Evolutionary conservation across 2,888 invertebrate genomes (phyloP).

Genomic region (Hipparchia sbordonii): DNA sequence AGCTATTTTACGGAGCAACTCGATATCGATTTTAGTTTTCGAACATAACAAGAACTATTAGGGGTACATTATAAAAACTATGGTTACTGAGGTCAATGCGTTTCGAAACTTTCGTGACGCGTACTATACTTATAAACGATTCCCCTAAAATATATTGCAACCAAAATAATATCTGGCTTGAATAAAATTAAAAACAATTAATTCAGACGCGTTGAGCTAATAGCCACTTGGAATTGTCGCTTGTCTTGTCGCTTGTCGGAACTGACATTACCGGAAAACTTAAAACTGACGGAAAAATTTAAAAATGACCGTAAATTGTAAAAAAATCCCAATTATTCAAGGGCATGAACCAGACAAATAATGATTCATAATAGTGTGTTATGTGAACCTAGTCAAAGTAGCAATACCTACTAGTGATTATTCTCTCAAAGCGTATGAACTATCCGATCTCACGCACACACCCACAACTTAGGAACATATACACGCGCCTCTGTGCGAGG

Average conservation of each 20-base stretch:
- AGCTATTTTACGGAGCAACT: neutral
- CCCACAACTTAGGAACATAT: slow-evolving; percentile 21
- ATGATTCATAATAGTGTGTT: too few relatives aligned
- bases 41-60: neutral
- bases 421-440: slow-evolving; percentile 5
- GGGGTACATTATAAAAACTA: neutral
- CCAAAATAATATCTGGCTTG: slow-evolving; percentile 61
- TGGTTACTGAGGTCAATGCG: neutral
- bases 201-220: slow-evolving; percentile 4
- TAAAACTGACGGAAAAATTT: too few relatives aligned
- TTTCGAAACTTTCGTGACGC: slow-evolving; percentile 13
- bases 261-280: too few relatives aligned
- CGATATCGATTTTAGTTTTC: neutral
- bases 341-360: too few relatives aligned
- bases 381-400: neutral
- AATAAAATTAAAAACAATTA: slow-evolving; percentile 64
- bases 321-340: too few relatives aligned
- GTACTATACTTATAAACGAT: slow-evolving; percentile 28
- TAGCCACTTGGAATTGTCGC: neutral
- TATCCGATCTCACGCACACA: slow-evolving; percentile 12
- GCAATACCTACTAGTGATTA: neutral
- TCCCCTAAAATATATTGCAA: slow-evolving; percentile 49
- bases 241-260: neutral
- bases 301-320: too few relatives aligned
- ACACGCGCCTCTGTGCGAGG: slow-evolving; percentile 17